Conservation (phyloP, 2,113 vertebrate genomes). For the Edolisoma coerulescens region DNA sequence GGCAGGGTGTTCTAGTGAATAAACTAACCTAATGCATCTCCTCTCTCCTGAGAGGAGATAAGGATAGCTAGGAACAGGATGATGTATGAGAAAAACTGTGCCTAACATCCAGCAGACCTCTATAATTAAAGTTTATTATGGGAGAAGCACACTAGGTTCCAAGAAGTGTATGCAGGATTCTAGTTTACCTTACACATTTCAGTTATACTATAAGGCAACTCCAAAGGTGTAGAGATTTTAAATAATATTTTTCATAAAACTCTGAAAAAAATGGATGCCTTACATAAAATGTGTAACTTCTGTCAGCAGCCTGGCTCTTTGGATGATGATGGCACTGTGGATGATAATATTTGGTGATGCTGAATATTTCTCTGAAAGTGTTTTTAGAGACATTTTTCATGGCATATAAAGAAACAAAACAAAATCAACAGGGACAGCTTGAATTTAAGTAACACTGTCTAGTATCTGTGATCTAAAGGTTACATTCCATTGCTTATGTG, state of each 20-base stretch:
- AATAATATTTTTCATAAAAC: background rate
- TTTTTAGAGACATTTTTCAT: background rate
- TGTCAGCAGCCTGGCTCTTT: background rate
- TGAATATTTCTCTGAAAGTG: background rate
- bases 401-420: background rate
- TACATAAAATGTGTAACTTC: background rate
- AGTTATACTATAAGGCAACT: background rate
- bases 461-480: conserved; percentile 26
- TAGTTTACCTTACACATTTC: background rate
- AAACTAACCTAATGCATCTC: background rate
- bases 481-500: background rate
- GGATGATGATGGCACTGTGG: background rate
- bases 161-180: background rate
- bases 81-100: background rate
- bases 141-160: background rate
- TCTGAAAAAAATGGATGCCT: background rate
- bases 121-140: background rate
- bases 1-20: background rate
- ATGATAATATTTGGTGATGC: background rate
- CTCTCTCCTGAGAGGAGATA: background rate
- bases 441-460: conserved; percentile 7
- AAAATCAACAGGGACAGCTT: conserved; percentile 15
- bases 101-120: background rate
- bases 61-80: background rate
- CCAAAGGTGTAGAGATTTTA: background rate